Evolutionary conservation across 2,113 vertebrate species (phyloP), one percentile per base, ranked within the genome.

Genomic region (Myotis yumanensis): DNA sequence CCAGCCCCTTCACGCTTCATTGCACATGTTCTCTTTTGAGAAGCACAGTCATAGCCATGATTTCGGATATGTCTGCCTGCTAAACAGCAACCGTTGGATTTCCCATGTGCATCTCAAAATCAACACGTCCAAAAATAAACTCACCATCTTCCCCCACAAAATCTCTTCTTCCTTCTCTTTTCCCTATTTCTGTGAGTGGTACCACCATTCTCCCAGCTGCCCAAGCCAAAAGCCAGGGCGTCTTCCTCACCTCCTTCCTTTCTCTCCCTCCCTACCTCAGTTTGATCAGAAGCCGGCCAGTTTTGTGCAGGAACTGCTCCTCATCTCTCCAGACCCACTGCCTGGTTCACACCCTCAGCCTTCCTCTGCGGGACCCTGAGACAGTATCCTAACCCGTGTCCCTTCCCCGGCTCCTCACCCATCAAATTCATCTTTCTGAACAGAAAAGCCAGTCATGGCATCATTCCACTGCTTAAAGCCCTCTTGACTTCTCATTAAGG

Each of bases 141-240:
- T 91, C 80, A 37, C 77, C 82, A 80, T 73, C 82, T 85, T 96
- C 94, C 96, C 93, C 93, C 85, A 90, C 94, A 97, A 97, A 90
- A 89, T 82, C 93, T 97, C 95, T 64, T 92, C 82, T 52, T 88
- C 93, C 96, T 97, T 92, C 96, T 95, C 92, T 48, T 90, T 80
- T 72, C 81, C 84, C 72, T 95, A 84, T 90, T 92, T 95, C 93
- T 96, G 93, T 95, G 73, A 95, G n/a, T 88, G 77, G 89, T 62
- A 64, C 89, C 48, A 79, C 73, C 59, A 46, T 69, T 54, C 35
- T 59, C 46, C 66, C 93, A 81, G 81, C 95, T 95, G 71, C 66
- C 80, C 90, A 90, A 88, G 43, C 85, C 92, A 84, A 48, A 86
- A 83, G 59, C 46, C 23, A 73, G 46, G 30, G 30, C 3, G 5